phyloP scores from a whole-genome alignment of 2,113 vertebrate species.

The Gavialis gangeticus region DNA sequence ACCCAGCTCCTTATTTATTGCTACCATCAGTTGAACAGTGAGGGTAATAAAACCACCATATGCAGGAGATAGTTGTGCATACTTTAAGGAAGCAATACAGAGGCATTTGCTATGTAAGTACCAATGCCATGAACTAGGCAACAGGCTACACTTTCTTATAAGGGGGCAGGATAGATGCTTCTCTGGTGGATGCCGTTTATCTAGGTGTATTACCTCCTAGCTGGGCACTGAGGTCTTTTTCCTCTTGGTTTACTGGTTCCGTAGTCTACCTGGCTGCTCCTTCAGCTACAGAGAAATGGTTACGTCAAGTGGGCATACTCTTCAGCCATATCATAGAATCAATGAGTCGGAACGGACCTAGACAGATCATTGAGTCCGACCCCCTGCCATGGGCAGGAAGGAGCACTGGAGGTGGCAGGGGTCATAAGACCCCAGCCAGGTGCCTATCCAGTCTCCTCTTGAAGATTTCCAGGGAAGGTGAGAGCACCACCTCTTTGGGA shows the following conservation, averaged over 20 bases:
- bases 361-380: too few relatives aligned
- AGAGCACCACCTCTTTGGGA: too few relatives aligned
- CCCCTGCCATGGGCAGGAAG: too few relatives aligned
- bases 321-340: background rate
- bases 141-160: background rate
- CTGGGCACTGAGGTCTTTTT: fast-evolving
- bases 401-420: too few relatives aligned
- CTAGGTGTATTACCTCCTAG: background rate
- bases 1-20: background rate
- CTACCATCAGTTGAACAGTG: background rate
- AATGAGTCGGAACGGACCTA: too few relatives aligned
- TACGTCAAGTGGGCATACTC: background rate
- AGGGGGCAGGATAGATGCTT: too few relatives aligned
- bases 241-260: background rate
- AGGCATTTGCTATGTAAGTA: background rate
- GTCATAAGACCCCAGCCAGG: too few relatives aligned
- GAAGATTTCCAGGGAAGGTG: too few relatives aligned
- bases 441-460: too few relatives aligned
- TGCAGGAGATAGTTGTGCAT: background rate
- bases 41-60: background rate
- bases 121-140: background rate
- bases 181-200: background rate
- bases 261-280: fast-evolving
- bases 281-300: background rate
- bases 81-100: background rate